A percentile compares a stretch with the other conserved stretches of the same genome.
Evolutionary conservation across 2,888 invertebrate species (phyloP).

Genomic region (Limnephilus marmoratus): DNA sequence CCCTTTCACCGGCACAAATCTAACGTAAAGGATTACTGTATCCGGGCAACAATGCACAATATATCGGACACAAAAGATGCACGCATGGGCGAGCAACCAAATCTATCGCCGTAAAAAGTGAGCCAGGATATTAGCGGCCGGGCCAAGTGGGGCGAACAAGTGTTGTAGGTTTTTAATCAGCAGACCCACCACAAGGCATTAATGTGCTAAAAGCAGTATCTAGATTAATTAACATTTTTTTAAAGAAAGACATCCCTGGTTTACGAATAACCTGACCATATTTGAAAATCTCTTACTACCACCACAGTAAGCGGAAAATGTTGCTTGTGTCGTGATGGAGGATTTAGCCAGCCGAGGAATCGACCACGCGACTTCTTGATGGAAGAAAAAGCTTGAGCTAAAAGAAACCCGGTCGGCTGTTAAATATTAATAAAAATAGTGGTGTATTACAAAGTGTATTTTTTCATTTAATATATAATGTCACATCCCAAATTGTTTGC

Average conservation of each 20-base stretch:
- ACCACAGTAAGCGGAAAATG: too few species aligned
- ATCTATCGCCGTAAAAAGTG: conserved; percentile 11
- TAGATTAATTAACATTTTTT: not conserved
- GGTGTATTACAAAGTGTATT: too few species aligned
- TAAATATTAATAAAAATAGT: too few species aligned
- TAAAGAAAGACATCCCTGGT: too few species aligned
- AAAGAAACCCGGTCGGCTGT: too few species aligned
- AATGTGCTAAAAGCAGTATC: not conserved
- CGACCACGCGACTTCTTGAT: too few species aligned
- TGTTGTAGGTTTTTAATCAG: not conserved
- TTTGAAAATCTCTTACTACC: not conserved
- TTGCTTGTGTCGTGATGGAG: too few species aligned
- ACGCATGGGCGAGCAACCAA: not conserved
- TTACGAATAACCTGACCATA: not conserved
- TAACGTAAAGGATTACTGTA: conserved; percentile 24
- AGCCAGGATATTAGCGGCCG: conserved; percentile 30
- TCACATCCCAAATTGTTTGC: too few species aligned
- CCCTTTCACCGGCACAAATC: conserved; percentile 31
- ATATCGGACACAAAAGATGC: conserved; percentile 29
- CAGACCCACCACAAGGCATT: not conserved
- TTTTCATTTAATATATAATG: too few species aligned
- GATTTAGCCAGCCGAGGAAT: too few species aligned
- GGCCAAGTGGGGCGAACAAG: conserved; percentile 14
- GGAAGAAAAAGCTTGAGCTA: too few species aligned
- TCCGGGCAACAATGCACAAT: conserved; percentile 20